Evolutionary conservation across 2,888 invertebrate species (phyloP), one percentile per base, ranked within the genome.

Genomic region (Orthonevra nobilis): DNA sequence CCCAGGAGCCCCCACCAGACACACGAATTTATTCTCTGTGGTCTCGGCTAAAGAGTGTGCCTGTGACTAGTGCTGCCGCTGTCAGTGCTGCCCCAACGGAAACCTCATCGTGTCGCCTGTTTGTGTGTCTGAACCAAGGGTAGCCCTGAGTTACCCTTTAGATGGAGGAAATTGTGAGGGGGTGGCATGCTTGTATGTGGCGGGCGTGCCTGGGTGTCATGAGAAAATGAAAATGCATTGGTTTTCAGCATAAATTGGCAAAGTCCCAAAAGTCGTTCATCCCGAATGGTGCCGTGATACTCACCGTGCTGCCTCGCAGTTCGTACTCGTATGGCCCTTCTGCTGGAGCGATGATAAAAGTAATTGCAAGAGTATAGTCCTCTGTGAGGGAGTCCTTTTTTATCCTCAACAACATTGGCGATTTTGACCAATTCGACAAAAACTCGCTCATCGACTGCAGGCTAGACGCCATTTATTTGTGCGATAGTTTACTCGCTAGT

Each of bases 221-320:
- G 79, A 73, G 73, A 79, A 79, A 79, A 79, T 79, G 79, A 68
- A 79, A 79, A 79, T 79, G 79, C 79, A 79, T 79, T 61, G 79
- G 66, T 66, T 79, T 77, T 72, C 26, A 32, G 48, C 56, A 68
- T 73, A 79, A 79, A 73, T 79, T 79, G 79, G 79, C 79, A 79
- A 60, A 28, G 54, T 19, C 73, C 79, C 79, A 79, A 73, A 66
- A 79, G 73, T 61, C 66, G 79, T 79, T 79, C 73, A 73, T 79
- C 79, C 79, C 73, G 73, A 68, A 79, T 73, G 73, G 54, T 79
- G 79, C 63, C 63, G 56, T 56, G 70, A 52, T 66, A 73, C 34
- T 32, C 64, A n/a, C n/a, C n/a, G n/a, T 48, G 28, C 9, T 26
- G 12, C n/a, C n/a, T n/a, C n/a, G n/a, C n/a, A n/a, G n/a, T n/a